phyloP scores from a whole-genome alignment of 2,797 vertebrate species.

The Gymnocypris eckloni region DNA sequence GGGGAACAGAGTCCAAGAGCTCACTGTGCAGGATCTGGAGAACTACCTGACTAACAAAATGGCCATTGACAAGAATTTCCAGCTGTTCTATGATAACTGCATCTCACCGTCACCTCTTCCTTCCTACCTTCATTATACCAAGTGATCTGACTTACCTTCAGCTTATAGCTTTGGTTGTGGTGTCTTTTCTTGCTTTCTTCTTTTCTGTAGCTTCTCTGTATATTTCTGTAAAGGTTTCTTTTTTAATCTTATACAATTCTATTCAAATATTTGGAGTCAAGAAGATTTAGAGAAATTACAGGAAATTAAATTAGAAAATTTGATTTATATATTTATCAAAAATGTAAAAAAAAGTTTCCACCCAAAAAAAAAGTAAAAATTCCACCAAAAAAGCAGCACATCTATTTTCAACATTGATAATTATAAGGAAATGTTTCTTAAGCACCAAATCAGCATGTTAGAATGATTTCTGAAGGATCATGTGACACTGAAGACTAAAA shows the following conservation, averaged over 20 bases:
- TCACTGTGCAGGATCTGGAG: slow-evolving; percentile 73
- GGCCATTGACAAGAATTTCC: slow-evolving; percentile 73
- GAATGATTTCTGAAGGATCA: neutral
- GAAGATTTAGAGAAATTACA: neutral
- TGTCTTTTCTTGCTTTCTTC: neutral
- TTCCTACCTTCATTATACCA: slow-evolving; percentile 71
- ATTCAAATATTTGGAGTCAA: neutral
- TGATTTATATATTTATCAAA: too few species aligned
- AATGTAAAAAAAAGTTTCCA: too few species aligned
- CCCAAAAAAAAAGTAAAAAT: neutral
- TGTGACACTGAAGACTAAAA: neutral
- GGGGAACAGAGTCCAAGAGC: slow-evolving; percentile 68
- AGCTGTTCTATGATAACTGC: slow-evolving; percentile 79
- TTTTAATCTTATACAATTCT: too few species aligned
- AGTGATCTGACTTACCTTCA: slow-evolving; percentile 53
- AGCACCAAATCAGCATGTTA: neutral
- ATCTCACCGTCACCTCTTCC: slow-evolving; percentile 76
- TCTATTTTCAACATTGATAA: neutral
- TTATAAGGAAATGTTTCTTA: neutral
- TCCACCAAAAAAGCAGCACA: neutral
- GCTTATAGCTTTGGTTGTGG: neutral
- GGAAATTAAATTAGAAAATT: too few species aligned
- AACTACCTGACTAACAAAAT: slow-evolving; percentile 67
- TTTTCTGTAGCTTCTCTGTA: neutral
- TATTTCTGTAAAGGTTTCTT: neutral